phyloP scores from a whole-genome alignment of 2,888 invertebrate genomes.

The Iselma pallidipennis region DNA sequence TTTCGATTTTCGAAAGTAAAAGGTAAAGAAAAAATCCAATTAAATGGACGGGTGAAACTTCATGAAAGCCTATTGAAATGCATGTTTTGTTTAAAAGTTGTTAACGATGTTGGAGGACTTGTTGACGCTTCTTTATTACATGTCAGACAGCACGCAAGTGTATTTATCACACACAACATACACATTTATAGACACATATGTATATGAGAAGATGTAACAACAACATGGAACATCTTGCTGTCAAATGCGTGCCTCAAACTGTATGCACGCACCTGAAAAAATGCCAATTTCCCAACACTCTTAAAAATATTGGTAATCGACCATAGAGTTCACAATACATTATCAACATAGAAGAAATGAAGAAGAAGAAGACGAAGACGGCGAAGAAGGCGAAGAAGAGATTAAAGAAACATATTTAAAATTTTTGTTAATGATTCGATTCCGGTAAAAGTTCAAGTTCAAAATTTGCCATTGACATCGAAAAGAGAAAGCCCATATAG shows the following conservation, averaged over 20 bases:
- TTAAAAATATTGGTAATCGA: not conserved
- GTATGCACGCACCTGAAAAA: constrained; percentile 16
- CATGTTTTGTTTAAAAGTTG: not conserved
- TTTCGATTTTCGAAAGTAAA: not conserved
- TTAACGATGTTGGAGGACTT: not conserved
- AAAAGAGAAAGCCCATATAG: not conserved
- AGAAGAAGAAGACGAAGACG: too few species aligned
- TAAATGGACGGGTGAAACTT: not conserved
- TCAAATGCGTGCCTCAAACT: constrained; percentile 18
- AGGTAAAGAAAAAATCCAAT: not conserved
- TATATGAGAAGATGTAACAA: too few species aligned
- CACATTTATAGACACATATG: not conserved
- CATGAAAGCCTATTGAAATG: not conserved
- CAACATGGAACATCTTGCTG: constrained; percentile 7
- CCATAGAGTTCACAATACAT: not conserved
- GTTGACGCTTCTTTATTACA: constrained; percentile 3
- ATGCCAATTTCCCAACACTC: not conserved
- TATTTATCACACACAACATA: constrained; percentile 8
- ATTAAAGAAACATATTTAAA: too few species aligned
- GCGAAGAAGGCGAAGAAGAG: too few species aligned
- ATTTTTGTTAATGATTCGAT: too few species aligned
- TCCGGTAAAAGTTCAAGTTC: not conserved
- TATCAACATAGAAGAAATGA: too few species aligned
- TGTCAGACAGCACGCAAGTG: not conserved
- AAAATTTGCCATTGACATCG: not conserved